phyloP scores from a whole-genome alignment of 2,888 invertebrate genomes.

The Sisyra nigra region DNA sequence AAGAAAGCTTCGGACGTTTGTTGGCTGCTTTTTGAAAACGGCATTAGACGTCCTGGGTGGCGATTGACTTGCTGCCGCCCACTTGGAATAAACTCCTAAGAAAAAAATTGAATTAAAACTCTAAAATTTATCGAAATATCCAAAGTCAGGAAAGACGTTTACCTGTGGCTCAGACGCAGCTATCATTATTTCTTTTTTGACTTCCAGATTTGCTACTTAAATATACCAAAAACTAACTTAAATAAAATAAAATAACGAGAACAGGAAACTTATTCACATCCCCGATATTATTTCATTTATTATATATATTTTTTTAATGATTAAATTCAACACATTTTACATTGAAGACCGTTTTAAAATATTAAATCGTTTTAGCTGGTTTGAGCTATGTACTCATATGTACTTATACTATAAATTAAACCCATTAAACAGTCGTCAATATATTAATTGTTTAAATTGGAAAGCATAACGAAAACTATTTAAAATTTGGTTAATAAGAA shows the following conservation, averaged over 20 bases:
- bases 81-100: slow-evolving; percentile 74
- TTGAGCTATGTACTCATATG: too few relatives aligned
- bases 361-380: too few relatives aligned
- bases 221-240: not conserved
- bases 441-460: too few relatives aligned
- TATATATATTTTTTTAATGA: not conserved
- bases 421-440: too few relatives aligned
- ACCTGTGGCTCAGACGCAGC: slow-evolving; percentile 85
- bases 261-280: not conserved
- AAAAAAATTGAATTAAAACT: slow-evolving; percentile 11
- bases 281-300: not conserved
- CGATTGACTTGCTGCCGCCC: slow-evolving; percentile 64
- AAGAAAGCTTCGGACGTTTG: slow-evolving; percentile 45
- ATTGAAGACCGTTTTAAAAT: not conserved
- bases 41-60: slow-evolving; percentile 56
- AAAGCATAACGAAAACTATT: too few relatives aligned
- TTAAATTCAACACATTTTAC: not conserved
- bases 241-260: not conserved
- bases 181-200: slow-evolving; percentile 66
- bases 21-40: slow-evolving; percentile 28
- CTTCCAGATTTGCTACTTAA: slow-evolving; percentile 70
- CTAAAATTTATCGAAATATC: slow-evolving; percentile 6
- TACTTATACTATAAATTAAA: too few relatives aligned
- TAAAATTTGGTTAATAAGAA: too few relatives aligned
- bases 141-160: slow-evolving; percentile 15